Conservation (phyloP, 2,113 vertebrate genomes). For the Halichoeres trimaculatus region DNA sequence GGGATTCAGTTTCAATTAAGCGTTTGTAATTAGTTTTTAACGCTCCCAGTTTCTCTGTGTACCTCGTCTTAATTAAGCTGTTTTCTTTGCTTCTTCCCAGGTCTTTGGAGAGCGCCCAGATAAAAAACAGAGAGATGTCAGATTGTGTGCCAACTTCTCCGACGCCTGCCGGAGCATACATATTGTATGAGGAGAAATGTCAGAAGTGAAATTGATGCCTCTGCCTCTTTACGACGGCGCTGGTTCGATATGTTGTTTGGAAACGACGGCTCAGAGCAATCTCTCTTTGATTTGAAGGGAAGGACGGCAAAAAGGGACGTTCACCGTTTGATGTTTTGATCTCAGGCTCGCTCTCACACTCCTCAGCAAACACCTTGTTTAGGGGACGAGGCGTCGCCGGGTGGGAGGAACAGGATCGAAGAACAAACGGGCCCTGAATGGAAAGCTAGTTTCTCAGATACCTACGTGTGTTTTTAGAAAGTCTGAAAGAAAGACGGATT, state of each 20-base stretch:
- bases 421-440: not conserved
- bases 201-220: not conserved
- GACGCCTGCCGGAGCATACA: not conserved
- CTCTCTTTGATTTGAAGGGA: not conserved
- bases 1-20: not conserved
- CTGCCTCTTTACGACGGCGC: not conserved
- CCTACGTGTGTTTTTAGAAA: not conserved
- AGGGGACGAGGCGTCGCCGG: not conserved
- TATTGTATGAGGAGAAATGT: not conserved
- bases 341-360: no score
- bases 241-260: not conserved
- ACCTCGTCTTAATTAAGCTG: slow-evolving; percentile 4
- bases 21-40: not conserved
- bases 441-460: no score
- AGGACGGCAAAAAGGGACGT: not conserved
- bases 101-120: not conserved
- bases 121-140: not conserved
- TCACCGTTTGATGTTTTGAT: not conserved
- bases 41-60: not conserved
- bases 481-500: not conserved
- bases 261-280: not conserved
- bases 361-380: not conserved
- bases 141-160: not conserved
- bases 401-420: not conserved
- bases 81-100: not conserved